Conservation (phyloP, 2,113 vertebrate genomes). For the Pachyramphus minor region DNA sequence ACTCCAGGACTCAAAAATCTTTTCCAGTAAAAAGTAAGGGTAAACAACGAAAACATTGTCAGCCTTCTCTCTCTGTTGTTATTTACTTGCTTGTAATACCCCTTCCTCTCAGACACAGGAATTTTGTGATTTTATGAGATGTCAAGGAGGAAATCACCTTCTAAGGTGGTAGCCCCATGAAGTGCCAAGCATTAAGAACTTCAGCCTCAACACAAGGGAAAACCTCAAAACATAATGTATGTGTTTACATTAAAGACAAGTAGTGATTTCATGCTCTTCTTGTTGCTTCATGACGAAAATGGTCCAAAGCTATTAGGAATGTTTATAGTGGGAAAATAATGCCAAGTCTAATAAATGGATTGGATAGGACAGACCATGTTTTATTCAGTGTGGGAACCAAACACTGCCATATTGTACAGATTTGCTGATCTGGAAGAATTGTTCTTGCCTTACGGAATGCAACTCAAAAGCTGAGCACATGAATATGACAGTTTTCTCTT, state of each 20-base stretch:
- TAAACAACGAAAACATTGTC: background rate
- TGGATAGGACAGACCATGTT: background rate
- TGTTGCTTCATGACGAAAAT: background rate
- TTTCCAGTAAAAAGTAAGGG: background rate
- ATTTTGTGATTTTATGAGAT: background rate
- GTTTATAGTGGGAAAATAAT: conserved; percentile 28
- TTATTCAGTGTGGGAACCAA: conserved; percentile 49
- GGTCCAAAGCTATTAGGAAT: background rate
- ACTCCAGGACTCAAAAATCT: background rate
- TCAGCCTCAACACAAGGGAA: background rate
- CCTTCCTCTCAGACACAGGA: background rate
- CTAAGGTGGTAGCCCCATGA: background rate
- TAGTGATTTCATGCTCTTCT: background rate
- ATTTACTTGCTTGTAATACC: background rate
- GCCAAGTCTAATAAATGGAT: background rate
- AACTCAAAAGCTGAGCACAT: background rate
- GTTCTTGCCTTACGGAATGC: conserved; percentile 14
- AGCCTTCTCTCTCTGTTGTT: background rate
- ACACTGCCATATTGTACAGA: background rate
- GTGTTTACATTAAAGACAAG: background rate
- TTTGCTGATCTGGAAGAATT: conserved; percentile 9
- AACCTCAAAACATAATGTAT: background rate
- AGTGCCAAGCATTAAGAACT: background rate
- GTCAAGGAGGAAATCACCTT: background rate
- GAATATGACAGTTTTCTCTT: conserved; percentile 8